These are phyloP conservation scores for Ophioninae sp. DNA, from an alignment of 2,888 invertebrate species.

Conservation along the genomic window DNA sequence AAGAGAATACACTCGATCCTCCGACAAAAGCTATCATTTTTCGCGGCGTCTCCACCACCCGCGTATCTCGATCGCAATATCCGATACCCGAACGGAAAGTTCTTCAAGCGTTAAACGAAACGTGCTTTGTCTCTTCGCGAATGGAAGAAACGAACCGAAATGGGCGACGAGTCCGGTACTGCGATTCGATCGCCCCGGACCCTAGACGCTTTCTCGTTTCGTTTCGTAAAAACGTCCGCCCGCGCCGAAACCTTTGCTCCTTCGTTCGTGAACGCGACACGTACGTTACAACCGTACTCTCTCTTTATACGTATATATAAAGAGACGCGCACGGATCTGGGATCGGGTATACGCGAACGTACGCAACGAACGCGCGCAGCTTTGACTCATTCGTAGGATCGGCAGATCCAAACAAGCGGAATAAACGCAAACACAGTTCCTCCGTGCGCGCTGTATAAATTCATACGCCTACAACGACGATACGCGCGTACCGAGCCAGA, in stretches of 20 bases:
- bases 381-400: conserved; percentile 53
- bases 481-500: conserved; percentile 16
- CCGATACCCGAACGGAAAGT: neutral
- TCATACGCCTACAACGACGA: conserved; percentile 22
- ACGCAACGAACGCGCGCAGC: too few species aligned
- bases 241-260: conserved; percentile 28
- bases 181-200: conserved; percentile 4
- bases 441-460: conserved; percentile 41
- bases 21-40: neutral
- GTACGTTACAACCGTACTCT: conserved; percentile 11
- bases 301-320: conserved; percentile 19
- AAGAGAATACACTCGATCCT: neutral
- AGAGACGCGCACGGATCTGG: neutral
- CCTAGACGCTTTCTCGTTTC: conserved; percentile 26
- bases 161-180: conserved; percentile 27
- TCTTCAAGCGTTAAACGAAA: neutral
- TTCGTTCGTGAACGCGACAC: conserved; percentile 41
- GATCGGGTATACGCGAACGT: neutral
- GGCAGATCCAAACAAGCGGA: conserved; percentile 32
- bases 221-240: conserved; percentile 48
- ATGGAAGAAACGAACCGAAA: conserved; percentile 12
- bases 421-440: conserved; percentile 52
- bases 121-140: neutral
- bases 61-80: neutral
- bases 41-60: neutral